Conservation (phyloP, 2,888 invertebrate genomes). For the Venustoraphidia nigricollis region DNA sequence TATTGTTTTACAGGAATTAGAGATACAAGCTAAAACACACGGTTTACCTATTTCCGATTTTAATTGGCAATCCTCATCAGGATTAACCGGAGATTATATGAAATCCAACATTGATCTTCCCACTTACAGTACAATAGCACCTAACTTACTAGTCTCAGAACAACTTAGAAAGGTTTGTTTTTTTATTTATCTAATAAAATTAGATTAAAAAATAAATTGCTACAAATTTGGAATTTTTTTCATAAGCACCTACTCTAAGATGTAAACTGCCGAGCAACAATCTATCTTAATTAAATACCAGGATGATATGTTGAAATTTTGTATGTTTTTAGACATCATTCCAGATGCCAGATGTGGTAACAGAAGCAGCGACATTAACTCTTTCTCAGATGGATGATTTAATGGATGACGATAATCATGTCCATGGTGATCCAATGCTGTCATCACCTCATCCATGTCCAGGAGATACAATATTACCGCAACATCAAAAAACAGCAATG, state of each 20-base stretch:
- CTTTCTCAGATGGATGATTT: constrained; percentile 25
- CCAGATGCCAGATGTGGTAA: constrained; percentile 40
- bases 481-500: constrained; percentile 29
- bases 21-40: constrained; percentile 59
- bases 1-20: constrained; percentile 45
- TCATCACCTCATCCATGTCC: constrained; percentile 36
- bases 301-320: no score
- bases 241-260: no score
- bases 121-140: no score
- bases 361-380: constrained; percentile 30
- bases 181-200: no score
- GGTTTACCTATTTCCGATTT: constrained; percentile 51
- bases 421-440: constrained; percentile 31
- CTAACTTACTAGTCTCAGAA: no score
- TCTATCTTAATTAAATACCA: no score
- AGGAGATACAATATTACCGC: constrained; percentile 41
- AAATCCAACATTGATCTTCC: no score
- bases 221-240: no score
- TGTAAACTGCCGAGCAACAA: no score
- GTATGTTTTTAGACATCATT: constrained; percentile 7
- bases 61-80: constrained; percentile 34
- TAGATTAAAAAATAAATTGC: no score
- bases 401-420: constrained; percentile 24
- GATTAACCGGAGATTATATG: constrained; percentile 9
- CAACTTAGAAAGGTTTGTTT: no score